Percentiles rank a stretch among this genome's conserved stretches.
These are phyloP conservation scores for Leptosomus discolor DNA, from an alignment of 2,113 vertebrate genomes.

Conservation along the genomic window DNA sequence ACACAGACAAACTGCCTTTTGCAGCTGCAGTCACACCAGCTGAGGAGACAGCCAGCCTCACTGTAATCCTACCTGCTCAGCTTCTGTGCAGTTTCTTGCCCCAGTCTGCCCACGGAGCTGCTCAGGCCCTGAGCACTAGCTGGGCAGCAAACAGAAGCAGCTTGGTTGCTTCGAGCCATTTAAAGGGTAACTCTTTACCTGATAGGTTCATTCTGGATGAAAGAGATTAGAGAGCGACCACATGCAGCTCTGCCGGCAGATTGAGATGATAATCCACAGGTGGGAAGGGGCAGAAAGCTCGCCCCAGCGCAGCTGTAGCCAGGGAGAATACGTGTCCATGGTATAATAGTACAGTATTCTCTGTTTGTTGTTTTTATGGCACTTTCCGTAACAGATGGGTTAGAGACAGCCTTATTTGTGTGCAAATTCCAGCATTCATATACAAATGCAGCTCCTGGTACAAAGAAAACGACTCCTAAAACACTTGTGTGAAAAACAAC, in stretches of 20 bases:
- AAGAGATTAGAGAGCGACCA: not conserved
- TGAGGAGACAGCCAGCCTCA: too few relatives aligned
- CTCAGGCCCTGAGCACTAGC: accelerated
- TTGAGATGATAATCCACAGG: accelerated
- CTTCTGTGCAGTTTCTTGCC: accelerated
- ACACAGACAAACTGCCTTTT: accelerated
- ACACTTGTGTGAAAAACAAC: not conserved
- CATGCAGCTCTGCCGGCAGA: not conserved
- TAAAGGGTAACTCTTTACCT: not conserved
- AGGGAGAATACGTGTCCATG: accelerated
- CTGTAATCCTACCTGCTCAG: accelerated
- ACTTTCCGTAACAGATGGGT: not conserved
- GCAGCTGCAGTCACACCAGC: accelerated
- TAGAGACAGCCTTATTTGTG: not conserved
- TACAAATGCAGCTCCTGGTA: not conserved
- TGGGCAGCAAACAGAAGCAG: accelerated
- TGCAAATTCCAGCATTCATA: accelerated
- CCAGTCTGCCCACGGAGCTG: accelerated
- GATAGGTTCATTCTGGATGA: not conserved
- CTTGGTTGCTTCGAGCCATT: accelerated
- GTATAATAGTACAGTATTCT: accelerated
- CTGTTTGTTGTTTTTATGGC: not conserved
- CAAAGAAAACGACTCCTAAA: not conserved
- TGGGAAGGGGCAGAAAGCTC: not conserved
- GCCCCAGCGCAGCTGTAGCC: not conserved